Evolutionary conservation across 2,888 invertebrate genomes (phyloP).

Genomic region (Drosophila acutilabella): DNA sequence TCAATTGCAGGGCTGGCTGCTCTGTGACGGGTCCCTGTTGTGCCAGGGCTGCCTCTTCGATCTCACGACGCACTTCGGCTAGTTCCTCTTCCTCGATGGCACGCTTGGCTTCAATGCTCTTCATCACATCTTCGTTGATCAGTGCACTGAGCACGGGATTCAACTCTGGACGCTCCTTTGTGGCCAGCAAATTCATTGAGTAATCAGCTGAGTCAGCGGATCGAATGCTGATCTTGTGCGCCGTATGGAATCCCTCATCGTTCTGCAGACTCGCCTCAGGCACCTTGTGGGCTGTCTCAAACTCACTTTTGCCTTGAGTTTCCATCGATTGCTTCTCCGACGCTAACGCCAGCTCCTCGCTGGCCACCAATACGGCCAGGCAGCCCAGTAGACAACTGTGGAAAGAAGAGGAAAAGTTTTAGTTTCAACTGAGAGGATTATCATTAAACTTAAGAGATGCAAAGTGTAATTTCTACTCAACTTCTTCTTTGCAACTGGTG

Average conservation of each 20-base stretch:
- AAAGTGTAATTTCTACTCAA: too few species aligned
- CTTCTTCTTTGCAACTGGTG: too few species aligned
- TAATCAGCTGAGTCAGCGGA: constrained; percentile 68
- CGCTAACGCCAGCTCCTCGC: constrained; percentile 42
- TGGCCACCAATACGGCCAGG: constrained; percentile 67
- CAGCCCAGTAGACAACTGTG: constrained; percentile 75
- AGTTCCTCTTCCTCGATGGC: constrained; percentile 83
- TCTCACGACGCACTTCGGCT: constrained; percentile 75
- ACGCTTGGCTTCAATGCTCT: constrained; percentile 86
- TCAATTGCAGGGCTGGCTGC: constrained; percentile 61
- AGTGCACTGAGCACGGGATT: constrained; percentile 85
- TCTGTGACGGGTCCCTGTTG: constrained; percentile 56
- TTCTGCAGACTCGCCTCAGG: constrained; percentile 84
- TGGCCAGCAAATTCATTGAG: constrained; percentile 82
- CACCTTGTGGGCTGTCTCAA: constrained; percentile 91
- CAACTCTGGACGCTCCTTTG: constrained; percentile 85
- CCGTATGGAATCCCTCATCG: constrained; percentile 80
- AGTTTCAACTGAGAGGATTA: too few species aligned
- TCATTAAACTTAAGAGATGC: too few species aligned
- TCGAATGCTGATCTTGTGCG: constrained; percentile 79
- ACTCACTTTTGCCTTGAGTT: constrained; percentile 16
- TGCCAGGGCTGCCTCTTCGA: constrained; percentile 58
- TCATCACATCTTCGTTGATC: constrained; percentile 86
- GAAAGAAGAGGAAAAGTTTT: constrained; percentile 1
- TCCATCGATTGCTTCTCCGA: constrained; percentile 35